Evolutionary conservation across 2,113 vertebrate species (phyloP).

Genomic region (Mesoclemmys tuberculata): DNA sequence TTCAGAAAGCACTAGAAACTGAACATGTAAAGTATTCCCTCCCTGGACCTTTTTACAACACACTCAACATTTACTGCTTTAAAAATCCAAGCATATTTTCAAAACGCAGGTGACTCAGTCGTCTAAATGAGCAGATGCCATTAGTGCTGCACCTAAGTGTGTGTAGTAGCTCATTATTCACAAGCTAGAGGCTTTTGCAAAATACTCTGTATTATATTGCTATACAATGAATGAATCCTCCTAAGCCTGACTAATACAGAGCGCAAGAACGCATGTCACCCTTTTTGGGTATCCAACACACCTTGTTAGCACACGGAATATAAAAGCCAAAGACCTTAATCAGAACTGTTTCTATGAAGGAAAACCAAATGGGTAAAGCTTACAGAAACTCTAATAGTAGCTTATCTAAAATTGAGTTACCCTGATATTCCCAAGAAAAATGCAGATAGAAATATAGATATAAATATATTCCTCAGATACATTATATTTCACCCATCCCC

Average conservation of each 20-base stretch:
- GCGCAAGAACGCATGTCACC: neutral
- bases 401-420: neutral
- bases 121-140: neutral
- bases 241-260: neutral
- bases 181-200: neutral
- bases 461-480: neutral
- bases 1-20: neutral
- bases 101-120: neutral
- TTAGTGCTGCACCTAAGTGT: neutral
- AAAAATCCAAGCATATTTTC: neutral
- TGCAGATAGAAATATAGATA: neutral
- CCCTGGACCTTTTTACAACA: neutral
- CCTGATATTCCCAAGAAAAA: neutral
- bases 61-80: neutral
- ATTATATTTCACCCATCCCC: neutral
- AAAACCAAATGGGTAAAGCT: neutral
- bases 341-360: neutral
- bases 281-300: neutral
- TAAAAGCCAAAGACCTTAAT: neutral
- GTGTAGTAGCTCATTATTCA: neutral
- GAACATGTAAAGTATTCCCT: neutral
- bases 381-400: neutral
- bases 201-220: neutral
- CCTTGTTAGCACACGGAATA: neutral
- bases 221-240: neutral